Evolutionary conservation across 2,888 invertebrate genomes (phyloP), one percentile per base, ranked within the genome.

Genomic region (Girardia tigrina): DNA sequence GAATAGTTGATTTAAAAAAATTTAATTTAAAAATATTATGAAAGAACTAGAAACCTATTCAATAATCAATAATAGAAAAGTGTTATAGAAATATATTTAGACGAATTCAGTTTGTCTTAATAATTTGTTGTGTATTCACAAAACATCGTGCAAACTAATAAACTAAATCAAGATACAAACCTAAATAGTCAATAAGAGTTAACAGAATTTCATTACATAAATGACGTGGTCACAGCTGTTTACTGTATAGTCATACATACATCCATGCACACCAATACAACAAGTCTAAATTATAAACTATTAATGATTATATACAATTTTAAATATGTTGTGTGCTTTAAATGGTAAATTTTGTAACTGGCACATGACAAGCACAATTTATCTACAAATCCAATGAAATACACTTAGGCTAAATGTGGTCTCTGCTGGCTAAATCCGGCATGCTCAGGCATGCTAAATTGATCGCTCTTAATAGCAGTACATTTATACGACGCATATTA

Each of bases 141-240:
- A 56, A 56, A 56, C 56, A 56, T 56, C 56, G 56, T 56, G 56
- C 56, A 56, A 56, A 56, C 56, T 56, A 56, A 56, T n/a, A 12
- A 56, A 56, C 56, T 56, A 56, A 56, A 56, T 56, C 56, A 56
- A 56, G 56, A 56, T 56, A 56, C 56, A 56, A 56, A n/a, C n/a
- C 56, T 4, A 12, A 56, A 56, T 56, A 56, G 56, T 56, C 56
- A 56, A 56, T 56, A 56, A 56, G 8, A 56, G 8, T 56, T 56
- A 56, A 56, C 56, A 56, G 56, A 56, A 56, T 56, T 56, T 56
- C 23, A 23, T n/a, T 23, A 56, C 23, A 36, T 36, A 56, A 56
- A 56, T 56, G 56, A 56, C 56, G 56, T 56, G 56, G n/a, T 56
- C 56, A 56, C 56, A 56, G 56, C 56, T 56, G 56, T 56, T 56